Conservation (phyloP, 2,797 vertebrate genomes). For the Mus caroli region DNA sequence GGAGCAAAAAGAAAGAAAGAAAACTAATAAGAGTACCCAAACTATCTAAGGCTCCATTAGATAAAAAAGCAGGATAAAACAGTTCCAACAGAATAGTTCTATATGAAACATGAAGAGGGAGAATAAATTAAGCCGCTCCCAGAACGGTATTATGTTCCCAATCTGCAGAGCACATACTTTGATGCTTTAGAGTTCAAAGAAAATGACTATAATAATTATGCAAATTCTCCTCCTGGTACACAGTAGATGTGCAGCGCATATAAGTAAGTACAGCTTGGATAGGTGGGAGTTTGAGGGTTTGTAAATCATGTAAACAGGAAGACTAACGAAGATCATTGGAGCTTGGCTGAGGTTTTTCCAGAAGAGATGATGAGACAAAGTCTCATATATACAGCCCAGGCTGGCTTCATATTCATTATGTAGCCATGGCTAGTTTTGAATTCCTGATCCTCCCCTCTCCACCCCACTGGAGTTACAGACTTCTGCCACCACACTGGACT, state of each 20-base stretch:
- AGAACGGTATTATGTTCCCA: background rate
- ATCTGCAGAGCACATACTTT: background rate
- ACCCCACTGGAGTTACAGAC: background rate
- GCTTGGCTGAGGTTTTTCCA: background rate
- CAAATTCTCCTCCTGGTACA: background rate
- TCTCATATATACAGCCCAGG: background rate
- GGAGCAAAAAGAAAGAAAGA: background rate
- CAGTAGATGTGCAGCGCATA: background rate
- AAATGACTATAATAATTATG: background rate
- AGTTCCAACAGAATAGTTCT: background rate
- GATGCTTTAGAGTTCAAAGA: background rate
- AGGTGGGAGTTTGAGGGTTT: background rate
- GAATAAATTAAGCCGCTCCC: background rate
- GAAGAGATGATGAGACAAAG: background rate
- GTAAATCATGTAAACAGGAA: background rate
- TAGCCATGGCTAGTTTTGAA: background rate
- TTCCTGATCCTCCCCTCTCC: background rate
- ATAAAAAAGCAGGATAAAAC: background rate
- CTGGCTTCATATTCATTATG: background rate
- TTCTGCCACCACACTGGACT: background rate
- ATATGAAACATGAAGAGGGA: slow-evolving; percentile 17
- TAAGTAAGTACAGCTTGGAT: background rate
- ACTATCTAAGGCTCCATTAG: background rate
- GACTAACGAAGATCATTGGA: background rate
- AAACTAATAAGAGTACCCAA: background rate